A percentile compares a stretch with the other conserved stretches of the same genome.
phyloP scores from a whole-genome alignment of 2,797 vertebrate species.

The Myripristis jacobus region DNA sequence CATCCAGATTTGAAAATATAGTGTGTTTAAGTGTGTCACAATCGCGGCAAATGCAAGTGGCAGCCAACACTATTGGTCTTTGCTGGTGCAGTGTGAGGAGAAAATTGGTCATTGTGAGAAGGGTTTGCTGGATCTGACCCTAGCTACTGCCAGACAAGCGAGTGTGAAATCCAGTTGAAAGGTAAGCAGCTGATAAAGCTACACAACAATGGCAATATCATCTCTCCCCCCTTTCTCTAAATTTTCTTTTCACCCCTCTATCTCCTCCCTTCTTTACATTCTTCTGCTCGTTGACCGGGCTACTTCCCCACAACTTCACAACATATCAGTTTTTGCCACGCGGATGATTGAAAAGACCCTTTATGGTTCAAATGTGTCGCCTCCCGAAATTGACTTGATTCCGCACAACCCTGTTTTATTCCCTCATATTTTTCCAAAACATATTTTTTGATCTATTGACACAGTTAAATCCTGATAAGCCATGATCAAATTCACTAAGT shows the following conservation, averaged over 20 bases:
- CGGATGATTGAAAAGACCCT: neutral
- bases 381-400: conserved; percentile 4
- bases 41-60: conserved; percentile 72
- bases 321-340: conserved; percentile 32
- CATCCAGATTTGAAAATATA: conserved; percentile 13
- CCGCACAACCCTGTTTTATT: neutral
- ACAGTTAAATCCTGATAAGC: conserved; percentile 28
- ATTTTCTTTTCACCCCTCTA: conserved; percentile 70
- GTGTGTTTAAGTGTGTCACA: conserved; percentile 44
- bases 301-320: conserved; percentile 53
- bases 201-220: conserved; percentile 85
- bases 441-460: conserved; percentile 50
- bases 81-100: conserved; percentile 65
- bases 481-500: conserved; percentile 46
- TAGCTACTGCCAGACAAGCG: conserved; percentile 74
- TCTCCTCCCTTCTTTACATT: conserved; percentile 60
- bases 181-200: conserved; percentile 86
- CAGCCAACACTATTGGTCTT: conserved; percentile 60
- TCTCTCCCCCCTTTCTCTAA: conserved; percentile 68
- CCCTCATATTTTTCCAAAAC: conserved; percentile 37
- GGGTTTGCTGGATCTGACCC: conserved; percentile 82
- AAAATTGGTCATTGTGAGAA: conserved; percentile 83
- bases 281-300: conserved; percentile 35
- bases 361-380: conserved; percentile 1
- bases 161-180: conserved; percentile 89